Base-by-base conservation (phyloP, 2,888 invertebrate species). In the Perdita meconis region DNA sequence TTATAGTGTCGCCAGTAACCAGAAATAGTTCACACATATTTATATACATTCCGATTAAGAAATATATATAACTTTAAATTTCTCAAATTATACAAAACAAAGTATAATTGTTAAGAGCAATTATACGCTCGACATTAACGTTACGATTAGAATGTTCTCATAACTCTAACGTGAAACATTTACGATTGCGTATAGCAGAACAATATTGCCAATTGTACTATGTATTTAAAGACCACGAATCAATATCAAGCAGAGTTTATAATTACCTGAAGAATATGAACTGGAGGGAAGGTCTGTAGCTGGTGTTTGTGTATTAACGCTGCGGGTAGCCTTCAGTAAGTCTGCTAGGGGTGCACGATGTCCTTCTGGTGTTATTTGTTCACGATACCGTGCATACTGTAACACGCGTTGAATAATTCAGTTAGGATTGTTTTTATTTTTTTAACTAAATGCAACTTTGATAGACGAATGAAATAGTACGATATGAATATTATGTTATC, bases 261-360 rank as follows among this genome's bases (percentile, higher is more conserved):
- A 64, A 63, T 92, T 94, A 95, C 95, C 95, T 93, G 96, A 96
- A 80, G 95, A 96, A 89, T 95, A 95, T 65, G 95, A 94, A 86
- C 95, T 95, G 89, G 95, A 94, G 86, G 94, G 94, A 85, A 95
- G 93, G 86, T 94, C 94, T 85, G 95, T 95, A 75, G 96, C 96
- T 24, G 97, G 97, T 13, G 97, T 97, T 93, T 97, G 97, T 13
- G 97, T 97, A 92, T 97, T 96, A 74, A 97, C 96, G 71, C 96
- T 96, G 77, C 96, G 94, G 60, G 94, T 95, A 78, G 93, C 93
- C 81, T 95, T 93, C 78, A 96, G 93, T 26, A 96, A 92, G 88
- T 97, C 97, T 4, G 96, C 96, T 72, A 97, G 93, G 2, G 97
- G 97, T 12, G 97, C 97, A 78, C 97, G 94, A 90, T 97, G 97